Evolutionary conservation across 2,113 vertebrate genomes (phyloP).

Genomic region (Tangachromis dhanisi): DNA sequence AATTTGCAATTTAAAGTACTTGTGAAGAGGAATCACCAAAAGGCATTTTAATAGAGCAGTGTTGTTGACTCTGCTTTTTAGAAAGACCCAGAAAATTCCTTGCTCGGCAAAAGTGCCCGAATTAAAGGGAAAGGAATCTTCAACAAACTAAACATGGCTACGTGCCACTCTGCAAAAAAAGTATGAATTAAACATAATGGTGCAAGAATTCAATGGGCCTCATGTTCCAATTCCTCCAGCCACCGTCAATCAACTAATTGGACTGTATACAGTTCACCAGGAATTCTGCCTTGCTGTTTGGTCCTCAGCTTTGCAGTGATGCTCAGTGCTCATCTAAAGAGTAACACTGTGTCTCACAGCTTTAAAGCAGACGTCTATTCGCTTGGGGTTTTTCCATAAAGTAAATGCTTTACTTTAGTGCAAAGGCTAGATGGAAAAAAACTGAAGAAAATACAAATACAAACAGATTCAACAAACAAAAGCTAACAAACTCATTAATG

Average conservation of each 20-base stretch:
- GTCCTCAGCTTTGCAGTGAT: neutral
- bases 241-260: conserved; percentile 34
- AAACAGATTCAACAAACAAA: neutral
- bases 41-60: conserved; percentile 54
- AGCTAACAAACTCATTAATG: neutral
- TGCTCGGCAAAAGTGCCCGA: conserved; percentile 43
- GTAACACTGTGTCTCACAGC: neutral
- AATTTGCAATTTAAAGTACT: conserved; percentile 61
- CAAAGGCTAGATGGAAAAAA: neutral
- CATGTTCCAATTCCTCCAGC: conserved; percentile 10
- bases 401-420: neutral
- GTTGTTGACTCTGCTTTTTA: conserved; percentile 63
- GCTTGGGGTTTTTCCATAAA: neutral
- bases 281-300: neutral
- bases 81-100: conserved; percentile 42
- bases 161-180: conserved; percentile 11
- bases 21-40: conserved; percentile 50
- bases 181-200: conserved; percentile 52
- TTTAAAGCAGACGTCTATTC: neutral
- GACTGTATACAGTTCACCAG: neutral
- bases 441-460: neutral
- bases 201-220: neutral
- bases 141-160: conserved; percentile 47
- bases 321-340: neutral
- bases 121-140: conserved; percentile 57